Conservation (phyloP, 2,888 invertebrate species). For the Acanthosepion pharaonis region DNA sequence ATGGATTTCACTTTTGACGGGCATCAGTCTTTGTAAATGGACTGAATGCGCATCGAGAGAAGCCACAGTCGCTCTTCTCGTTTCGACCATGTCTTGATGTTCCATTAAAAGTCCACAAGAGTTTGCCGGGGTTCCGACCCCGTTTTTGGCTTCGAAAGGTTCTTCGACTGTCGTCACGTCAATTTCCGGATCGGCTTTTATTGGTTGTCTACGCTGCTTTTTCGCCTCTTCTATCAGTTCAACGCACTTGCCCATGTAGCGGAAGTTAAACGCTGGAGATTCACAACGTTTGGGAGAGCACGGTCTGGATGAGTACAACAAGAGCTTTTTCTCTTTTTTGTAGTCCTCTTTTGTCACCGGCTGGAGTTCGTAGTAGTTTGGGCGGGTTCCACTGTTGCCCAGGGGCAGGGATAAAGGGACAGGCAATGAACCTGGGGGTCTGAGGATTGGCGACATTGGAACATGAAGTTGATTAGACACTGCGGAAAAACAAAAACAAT, state of each 20-base stretch:
- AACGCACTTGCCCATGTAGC: background rate
- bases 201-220: background rate
- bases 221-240: constrained; percentile 39
- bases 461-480: background rate
- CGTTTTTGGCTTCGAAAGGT: background rate
- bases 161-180: background rate
- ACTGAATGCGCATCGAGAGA: background rate
- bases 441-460: background rate
- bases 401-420: background rate
- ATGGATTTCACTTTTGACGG: background rate
- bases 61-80: background rate
- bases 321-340: background rate
- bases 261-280: constrained; percentile 25
- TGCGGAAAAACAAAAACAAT: background rate
- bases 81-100: background rate
- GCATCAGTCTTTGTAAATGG: background rate
- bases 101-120: background rate
- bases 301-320: background rate
- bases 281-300: background rate
- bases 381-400: background rate
- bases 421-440: background rate
- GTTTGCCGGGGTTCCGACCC: background rate
- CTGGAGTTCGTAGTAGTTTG: background rate
- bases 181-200: background rate
- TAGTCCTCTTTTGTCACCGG: background rate